A percentile compares a stretch with the other conserved stretches of the same genome.
Evolutionary conservation across 2,888 invertebrate species (phyloP).

Genomic region (Tribolium freemani): DNA sequence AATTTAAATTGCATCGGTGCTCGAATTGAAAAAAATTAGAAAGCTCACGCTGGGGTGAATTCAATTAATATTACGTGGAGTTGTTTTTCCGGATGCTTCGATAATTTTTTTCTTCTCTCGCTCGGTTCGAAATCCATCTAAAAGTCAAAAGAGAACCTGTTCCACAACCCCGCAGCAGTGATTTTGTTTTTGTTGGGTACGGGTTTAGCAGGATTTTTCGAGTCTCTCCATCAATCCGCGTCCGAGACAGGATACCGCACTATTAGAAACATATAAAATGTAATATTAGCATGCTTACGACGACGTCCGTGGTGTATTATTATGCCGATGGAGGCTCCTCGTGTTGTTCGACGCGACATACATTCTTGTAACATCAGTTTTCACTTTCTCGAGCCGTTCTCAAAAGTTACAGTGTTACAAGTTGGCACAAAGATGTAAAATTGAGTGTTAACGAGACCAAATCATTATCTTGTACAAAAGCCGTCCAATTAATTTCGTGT

Average conservation of each 20-base stretch:
- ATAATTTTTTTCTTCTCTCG: not conserved
- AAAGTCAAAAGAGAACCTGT: constrained; percentile 35
- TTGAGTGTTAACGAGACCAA: no score
- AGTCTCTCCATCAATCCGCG: constrained; percentile 1
- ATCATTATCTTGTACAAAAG: no score
- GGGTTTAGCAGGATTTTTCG: constrained; percentile 16
- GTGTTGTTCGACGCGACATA: constrained; percentile 43
- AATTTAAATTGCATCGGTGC: no score
- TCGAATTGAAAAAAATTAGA: not conserved
- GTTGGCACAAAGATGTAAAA: no score
- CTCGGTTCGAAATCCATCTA: constrained; percentile 10
- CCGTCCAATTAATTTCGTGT: not conserved
- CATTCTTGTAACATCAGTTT: constrained; percentile 44
- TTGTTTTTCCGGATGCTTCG: constrained; percentile 31
- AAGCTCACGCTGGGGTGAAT: not conserved
- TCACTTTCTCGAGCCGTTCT: constrained; percentile 38
- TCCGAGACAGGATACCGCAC: constrained; percentile 21
- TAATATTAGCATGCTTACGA: constrained; percentile 39
- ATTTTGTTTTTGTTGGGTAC: constrained; percentile 26
- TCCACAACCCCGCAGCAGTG: constrained; percentile 23
- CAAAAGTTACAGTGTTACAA: not conserved
- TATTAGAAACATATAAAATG: constrained; percentile 37
- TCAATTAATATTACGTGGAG: not conserved
- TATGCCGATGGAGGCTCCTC: constrained; percentile 29
- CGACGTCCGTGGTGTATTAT: constrained; percentile 37